Base-by-base conservation (phyloP, 2,113 vertebrate species). In the Delphinapterus leucas region DNA sequence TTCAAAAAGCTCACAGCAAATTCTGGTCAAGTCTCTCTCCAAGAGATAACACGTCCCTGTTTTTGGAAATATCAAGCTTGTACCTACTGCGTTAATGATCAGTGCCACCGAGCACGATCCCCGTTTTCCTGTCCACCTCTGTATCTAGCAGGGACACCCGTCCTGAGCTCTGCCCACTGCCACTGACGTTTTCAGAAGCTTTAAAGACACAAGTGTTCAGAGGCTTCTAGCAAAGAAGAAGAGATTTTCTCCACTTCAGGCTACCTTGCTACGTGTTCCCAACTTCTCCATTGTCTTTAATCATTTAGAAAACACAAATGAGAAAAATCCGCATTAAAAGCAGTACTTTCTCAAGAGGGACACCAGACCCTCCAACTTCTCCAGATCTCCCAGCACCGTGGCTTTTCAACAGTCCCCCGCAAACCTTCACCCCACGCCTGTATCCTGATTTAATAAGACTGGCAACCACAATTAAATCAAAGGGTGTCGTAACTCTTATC, bases 61-160 rank as follows among this genome's bases (percentile, higher is more conserved):
- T 97, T 97, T 96, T 93, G 97, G 98, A 96, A 97, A 95, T n/a
- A 94, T 31, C 96, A 93, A 96, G 96, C 95, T 77, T 95, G 98
- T 68, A 88, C 95, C 97, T 63, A 92, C 73, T 73, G 96, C 96
- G 96, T 68, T 92, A 97, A 79, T 49, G 96, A 96, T 82, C 93
- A 33, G 79, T 76, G 95, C 97, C 97, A 96, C 31, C 20, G 96
- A 76, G 70, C 85, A 26, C 15, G 85, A 97, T 23, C 14, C 33
- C 73, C 33, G 96, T 95, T 85, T 96, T 61, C 80, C 71, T 23
- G 18, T 14, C 93, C 41, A 95, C 70, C 94, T 68, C 44, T 2
- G 71, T 49, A 84, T 65, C 86, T 47, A 84, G 90, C 0, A 82
- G 95, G 76, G 90, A 71, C 90, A 96, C 92, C 96, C 85, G 94